Base-by-base conservation (phyloP, 2,113 vertebrate species). In the Aphyosemion australe region DNA sequence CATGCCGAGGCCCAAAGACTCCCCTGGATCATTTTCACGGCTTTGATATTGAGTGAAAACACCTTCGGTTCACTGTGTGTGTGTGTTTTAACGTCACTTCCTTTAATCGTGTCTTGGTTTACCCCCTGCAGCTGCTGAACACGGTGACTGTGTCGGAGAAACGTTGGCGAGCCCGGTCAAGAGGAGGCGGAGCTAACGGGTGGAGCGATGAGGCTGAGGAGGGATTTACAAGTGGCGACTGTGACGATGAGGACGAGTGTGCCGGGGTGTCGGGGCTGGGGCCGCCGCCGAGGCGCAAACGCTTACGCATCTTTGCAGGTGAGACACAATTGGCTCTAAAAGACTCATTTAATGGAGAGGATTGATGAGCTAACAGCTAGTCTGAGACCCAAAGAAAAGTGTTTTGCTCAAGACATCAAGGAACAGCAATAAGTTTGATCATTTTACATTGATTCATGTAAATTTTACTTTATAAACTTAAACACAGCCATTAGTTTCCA, bases 181-280 rank as follows among this genome's bases (percentile, higher is more conserved):
- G 83, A 20, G 78, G 48, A 31, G 54, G 69, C 2, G 82, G 42
- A 18, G 63, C 18, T 6, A 73, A 85, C 4, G 54, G 80, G 16
- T 79, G 80, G 68, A 72, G 54, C 10, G 82, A 86, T 0, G 89
- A 90, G 6, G 91, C 84, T 12, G 91, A 90, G 3, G 92, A 93
- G 31, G 91, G 87, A 20, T 89, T 92, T 5, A 79, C 82, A 58
- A 94, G 93, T 1, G 93, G 92, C 0, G 92, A 93, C 84, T 93
- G 93, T 8, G 92, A 94, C 12, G 93, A 93, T 20, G 93, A 94
- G 65, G 93, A 94, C 7, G 92, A 94, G 53, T 94, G 93, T 49
- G 56, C 76, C 0, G 91, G 88, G 0, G 79, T 91, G 61, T 94
- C 92, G 0, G 92, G 93, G 15, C 87, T 93, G 12, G 92, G 91